Conservation (phyloP, 2,888 invertebrate genomes). For the Bhutanitis thaidina region DNA sequence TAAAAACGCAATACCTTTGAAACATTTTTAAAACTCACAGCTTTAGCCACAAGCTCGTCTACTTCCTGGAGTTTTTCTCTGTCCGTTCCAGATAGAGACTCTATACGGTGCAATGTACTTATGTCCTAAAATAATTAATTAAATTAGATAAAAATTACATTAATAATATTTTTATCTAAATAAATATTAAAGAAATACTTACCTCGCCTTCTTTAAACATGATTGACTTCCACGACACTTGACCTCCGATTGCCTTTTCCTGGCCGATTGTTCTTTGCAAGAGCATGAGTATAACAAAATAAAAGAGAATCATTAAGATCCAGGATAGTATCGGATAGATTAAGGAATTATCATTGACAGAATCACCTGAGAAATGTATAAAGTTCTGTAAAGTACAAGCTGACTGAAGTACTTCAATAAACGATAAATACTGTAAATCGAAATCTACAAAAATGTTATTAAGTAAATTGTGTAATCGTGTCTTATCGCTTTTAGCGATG, state of each 20-base stretch:
- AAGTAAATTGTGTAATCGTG: too few species aligned
- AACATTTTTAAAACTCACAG: slow-evolving; percentile 55
- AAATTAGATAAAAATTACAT: too few species aligned
- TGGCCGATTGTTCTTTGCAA: slow-evolving; percentile 56
- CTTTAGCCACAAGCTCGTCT: slow-evolving; percentile 59
- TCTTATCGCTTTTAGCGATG: too few species aligned
- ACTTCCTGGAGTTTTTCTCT: slow-evolving; percentile 55
- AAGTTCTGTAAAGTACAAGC: not conserved
- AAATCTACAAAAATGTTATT: too few species aligned
- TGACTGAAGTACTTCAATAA: too few species aligned
- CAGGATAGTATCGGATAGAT: slow-evolving; percentile 48
- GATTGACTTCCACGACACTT: slow-evolving; percentile 60
- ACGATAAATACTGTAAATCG: too few species aligned
- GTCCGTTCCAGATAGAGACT: slow-evolving; percentile 40
- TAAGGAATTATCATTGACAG: slow-evolving; percentile 26
- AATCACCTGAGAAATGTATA: slow-evolving; percentile 5
- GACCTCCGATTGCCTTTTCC: slow-evolving; percentile 55
- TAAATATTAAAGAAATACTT: not conserved
- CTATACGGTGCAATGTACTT: slow-evolving; percentile 35
- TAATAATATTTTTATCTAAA: not conserved
- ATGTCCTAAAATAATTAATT: slow-evolving; percentile 34
- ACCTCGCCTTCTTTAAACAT: slow-evolving; percentile 56
- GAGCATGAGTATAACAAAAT: slow-evolving; percentile 55
- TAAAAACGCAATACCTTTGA: slow-evolving; percentile 42
- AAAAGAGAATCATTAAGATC: slow-evolving; percentile 45